Conservation (phyloP, 2,113 vertebrate species). For the Ursus arctos region DNA sequence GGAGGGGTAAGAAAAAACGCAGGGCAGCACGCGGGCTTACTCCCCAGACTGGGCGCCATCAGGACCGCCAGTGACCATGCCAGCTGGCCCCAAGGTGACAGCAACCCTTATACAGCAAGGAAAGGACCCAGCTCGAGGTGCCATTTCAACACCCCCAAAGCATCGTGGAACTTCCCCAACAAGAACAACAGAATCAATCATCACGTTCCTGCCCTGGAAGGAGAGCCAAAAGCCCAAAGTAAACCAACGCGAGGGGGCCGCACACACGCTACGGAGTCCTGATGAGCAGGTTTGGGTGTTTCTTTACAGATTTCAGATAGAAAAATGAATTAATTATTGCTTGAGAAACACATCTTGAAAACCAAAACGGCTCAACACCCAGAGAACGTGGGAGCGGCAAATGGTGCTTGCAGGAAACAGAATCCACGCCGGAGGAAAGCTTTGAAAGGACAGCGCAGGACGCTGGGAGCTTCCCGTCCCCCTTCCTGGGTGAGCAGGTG, state of each 20-base stretch:
- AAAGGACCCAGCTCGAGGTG: fast-evolving
- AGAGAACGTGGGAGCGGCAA: fast-evolving
- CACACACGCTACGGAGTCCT: background rate
- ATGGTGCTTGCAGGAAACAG: fast-evolving
- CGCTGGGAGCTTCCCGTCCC: fast-evolving
- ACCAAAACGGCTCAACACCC: background rate
- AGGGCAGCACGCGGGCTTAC: fast-evolving
- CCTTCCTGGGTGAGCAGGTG: background rate
- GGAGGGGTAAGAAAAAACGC: background rate
- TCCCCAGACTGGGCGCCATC: background rate
- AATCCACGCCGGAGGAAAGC: no score
- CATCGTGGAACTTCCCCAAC: fast-evolving
- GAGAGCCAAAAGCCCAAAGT: background rate
- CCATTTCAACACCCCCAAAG: background rate
- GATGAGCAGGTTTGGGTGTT: background rate
- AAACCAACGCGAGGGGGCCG: fast-evolving
- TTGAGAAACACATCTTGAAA: background rate
- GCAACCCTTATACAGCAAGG: fast-evolving
- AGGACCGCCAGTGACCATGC: no score
- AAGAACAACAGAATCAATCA: fast-evolving
- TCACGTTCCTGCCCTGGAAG: fast-evolving
- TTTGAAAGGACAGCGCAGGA: background rate
- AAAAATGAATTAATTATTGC: background rate
- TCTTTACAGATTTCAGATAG: background rate
- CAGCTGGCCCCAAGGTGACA: fast-evolving